Evolutionary conservation across 2,113 vertebrate species (phyloP).

Genomic region (Motacilla alba): DNA sequence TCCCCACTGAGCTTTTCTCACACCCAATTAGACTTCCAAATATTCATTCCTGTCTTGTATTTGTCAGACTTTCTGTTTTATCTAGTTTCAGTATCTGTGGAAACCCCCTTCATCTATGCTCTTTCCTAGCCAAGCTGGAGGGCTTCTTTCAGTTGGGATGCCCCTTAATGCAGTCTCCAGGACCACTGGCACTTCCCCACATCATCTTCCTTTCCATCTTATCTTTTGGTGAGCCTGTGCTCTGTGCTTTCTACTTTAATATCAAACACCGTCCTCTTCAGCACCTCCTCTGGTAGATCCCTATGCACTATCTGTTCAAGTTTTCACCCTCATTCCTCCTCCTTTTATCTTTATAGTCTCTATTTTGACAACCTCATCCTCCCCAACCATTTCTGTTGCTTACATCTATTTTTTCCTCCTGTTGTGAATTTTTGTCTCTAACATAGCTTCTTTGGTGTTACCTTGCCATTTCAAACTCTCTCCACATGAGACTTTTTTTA

Average conservation of each 20-base stretch:
- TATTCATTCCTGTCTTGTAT: background rate
- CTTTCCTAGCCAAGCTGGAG: background rate
- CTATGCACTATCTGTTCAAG: background rate
- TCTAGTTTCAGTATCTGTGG: background rate
- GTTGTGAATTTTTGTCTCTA: background rate
- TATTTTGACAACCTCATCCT: constrained; percentile 18
- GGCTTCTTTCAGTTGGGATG: background rate
- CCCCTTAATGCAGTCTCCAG: background rate
- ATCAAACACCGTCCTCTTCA: background rate
- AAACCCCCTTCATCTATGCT: background rate
- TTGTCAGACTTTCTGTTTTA: background rate
- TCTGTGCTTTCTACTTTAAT: background rate
- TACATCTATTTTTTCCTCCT: background rate
- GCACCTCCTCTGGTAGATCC: background rate
- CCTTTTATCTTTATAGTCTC: background rate
- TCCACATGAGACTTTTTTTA: background rate
- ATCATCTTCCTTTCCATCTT: background rate
- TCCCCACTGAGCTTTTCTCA: background rate
- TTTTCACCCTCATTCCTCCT: background rate
- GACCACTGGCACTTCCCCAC: background rate
- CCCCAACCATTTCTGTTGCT: background rate
- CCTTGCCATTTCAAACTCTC: background rate
- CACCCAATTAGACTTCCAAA: background rate
- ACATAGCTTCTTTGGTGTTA: background rate
- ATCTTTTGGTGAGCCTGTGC: background rate